A percentile compares a stretch with the other conserved stretches of the same genome.
These are phyloP conservation scores for Drosophila pegasa DNA, from an alignment of 2,888 invertebrate genomes.

Conservation along the genomic window DNA sequence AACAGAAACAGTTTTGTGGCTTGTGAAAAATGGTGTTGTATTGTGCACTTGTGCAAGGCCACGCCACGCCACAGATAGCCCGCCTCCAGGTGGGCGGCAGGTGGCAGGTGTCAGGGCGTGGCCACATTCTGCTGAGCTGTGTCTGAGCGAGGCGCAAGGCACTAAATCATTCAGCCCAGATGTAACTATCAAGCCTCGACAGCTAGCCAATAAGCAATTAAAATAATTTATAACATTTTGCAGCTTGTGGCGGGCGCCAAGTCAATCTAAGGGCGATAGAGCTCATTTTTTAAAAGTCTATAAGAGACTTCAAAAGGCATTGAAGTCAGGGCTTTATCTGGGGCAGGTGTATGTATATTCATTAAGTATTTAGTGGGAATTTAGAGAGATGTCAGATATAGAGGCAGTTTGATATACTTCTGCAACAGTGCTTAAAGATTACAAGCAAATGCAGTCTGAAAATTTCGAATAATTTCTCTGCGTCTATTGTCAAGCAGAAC, in stretches of 20 bases:
- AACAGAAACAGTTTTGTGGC: slow-evolving; percentile 44
- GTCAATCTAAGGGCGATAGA: slow-evolving; percentile 3
- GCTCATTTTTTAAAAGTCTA: background rate
- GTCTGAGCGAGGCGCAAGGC: slow-evolving; percentile 1
- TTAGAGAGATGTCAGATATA: too few relatives aligned
- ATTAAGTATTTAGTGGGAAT: too few relatives aligned
- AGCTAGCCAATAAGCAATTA: slow-evolving; percentile 43
- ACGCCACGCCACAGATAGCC: slow-evolving; percentile 7
- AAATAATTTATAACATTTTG: slow-evolving; percentile 1
- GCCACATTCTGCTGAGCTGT: slow-evolving; percentile 42
- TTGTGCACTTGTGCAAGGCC: slow-evolving; percentile 66
- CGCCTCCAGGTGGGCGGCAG: slow-evolving; percentile 12
- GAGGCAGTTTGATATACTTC: too few relatives aligned
- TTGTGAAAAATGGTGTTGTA: slow-evolving; percentile 69
- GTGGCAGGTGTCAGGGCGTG: slow-evolving; percentile 20
- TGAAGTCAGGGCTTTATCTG: background rate
- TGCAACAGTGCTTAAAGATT: too few relatives aligned
- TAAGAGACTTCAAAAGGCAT: background rate
- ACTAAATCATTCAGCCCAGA: slow-evolving; percentile 48
- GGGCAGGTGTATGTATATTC: background rate
- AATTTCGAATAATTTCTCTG: too few relatives aligned
- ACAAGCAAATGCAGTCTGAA: too few relatives aligned
- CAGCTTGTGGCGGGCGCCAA: background rate
- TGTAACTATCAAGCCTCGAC: slow-evolving; percentile 3
- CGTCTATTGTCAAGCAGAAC: too few relatives aligned